phyloP scores from a whole-genome alignment of 2,797 vertebrate genomes.

The Bradypodion pumilum region DNA sequence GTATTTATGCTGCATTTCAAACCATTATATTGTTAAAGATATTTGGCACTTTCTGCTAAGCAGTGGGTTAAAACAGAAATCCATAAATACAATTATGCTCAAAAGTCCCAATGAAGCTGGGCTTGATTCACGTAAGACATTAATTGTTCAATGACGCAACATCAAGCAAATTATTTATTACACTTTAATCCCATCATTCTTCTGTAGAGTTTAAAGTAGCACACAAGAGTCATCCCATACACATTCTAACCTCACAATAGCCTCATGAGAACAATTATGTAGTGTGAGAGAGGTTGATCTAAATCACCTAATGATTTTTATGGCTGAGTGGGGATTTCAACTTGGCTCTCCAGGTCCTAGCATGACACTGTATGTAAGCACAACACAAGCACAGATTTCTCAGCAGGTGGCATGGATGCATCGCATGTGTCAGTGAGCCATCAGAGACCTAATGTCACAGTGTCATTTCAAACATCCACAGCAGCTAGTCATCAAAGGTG shows the following conservation, averaged over 20 bases:
- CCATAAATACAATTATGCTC: not conserved
- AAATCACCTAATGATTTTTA: not conserved
- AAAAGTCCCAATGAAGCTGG: not conserved
- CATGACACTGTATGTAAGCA: not conserved
- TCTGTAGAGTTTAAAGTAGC: not conserved
- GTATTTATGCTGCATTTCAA: not conserved
- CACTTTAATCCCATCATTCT: not conserved
- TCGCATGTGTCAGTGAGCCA: not conserved
- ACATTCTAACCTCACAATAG: not conserved
- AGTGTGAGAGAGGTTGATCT: no score
- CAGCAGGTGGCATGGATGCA: not conserved
- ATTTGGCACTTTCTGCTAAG: not conserved
- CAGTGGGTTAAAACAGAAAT: not conserved
- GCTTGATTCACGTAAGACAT: not conserved
- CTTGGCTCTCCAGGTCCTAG: not conserved
- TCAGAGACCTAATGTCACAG: not conserved
- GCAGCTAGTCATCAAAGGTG: not conserved
- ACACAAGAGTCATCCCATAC: no score
- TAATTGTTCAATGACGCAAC: not conserved
- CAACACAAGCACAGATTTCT: not conserved
- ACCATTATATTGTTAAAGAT: not conserved
- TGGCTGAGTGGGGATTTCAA: not conserved
- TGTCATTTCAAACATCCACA: not conserved
- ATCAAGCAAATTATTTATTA: not conserved
- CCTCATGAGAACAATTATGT: not conserved